Percentiles rank a stretch among this genome's conserved stretches.
Evolutionary conservation across 2,888 invertebrate species (phyloP).

Genomic region (Eudasyphora cyanicolor): DNA sequence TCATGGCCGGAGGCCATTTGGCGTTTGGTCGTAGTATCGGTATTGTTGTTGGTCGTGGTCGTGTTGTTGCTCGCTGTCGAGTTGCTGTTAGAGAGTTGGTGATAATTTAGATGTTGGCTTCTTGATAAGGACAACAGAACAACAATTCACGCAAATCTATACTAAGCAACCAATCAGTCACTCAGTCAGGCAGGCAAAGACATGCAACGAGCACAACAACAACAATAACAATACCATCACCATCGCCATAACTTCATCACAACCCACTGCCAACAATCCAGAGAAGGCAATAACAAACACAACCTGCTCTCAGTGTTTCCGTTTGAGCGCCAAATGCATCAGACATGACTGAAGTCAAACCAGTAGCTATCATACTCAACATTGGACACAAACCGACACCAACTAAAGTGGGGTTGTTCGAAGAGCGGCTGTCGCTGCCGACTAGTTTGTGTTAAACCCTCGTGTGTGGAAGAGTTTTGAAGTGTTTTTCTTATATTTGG

Average conservation of each 20-base stretch:
- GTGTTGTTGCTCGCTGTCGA: slow-evolving; percentile 55
- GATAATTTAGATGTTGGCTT: slow-evolving; percentile 70
- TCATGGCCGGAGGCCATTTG: slow-evolving; percentile 42
- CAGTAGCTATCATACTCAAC: slow-evolving; percentile 40
- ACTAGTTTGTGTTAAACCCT: slow-evolving; percentile 49
- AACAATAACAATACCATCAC: background rate
- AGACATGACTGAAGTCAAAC: slow-evolving; percentile 23
- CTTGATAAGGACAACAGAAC: too few relatives aligned
- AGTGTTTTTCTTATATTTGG: too few relatives aligned
- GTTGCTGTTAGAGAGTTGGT: slow-evolving; percentile 67
- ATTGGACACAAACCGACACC: slow-evolving; percentile 20
- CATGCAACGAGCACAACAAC: slow-evolving; percentile 37
- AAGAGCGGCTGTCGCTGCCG: background rate
- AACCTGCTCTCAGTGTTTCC: slow-evolving; percentile 21
- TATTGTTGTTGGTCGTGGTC: slow-evolving; percentile 39
- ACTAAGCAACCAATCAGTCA: slow-evolving; percentile 27
- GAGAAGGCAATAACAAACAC: slow-evolving; percentile 16
- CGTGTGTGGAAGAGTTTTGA: slow-evolving; percentile 42
- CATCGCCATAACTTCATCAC: background rate
- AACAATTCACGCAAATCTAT: slow-evolving; percentile 52
- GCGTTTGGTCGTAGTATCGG: slow-evolving; percentile 53
- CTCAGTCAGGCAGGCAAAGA: slow-evolving; percentile 31
- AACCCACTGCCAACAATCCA: slow-evolving; percentile 14
- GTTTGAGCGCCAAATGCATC: slow-evolving; percentile 6
- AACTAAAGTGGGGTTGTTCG: slow-evolving; percentile 36